Evolutionary conservation across 1,140 invertebrate species (phyloP).

Genomic region (Zophobas morio): DNA sequence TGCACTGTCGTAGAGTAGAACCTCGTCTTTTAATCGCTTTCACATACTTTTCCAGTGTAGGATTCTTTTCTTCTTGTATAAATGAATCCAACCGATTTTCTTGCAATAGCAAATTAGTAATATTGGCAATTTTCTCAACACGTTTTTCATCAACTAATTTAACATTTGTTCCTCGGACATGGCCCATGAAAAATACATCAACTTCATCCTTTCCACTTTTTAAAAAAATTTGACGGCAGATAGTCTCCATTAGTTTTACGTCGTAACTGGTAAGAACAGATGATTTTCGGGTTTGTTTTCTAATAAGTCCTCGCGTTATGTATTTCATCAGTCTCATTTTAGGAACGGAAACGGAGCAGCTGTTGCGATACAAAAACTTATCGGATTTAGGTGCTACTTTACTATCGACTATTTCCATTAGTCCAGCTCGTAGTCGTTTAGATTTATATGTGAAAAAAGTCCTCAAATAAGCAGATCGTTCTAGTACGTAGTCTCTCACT

Average conservation of each 20-base stretch:
- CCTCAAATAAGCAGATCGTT: slow-evolving; percentile 11
- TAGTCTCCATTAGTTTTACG: not conserved
- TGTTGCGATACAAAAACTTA: not conserved
- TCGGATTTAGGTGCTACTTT: slow-evolving; percentile 20
- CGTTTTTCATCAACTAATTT: slow-evolving; percentile 16
- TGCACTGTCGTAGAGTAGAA: too few relatives aligned
- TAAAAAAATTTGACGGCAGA: not conserved
- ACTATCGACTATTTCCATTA: not conserved
- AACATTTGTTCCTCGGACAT: not conserved
- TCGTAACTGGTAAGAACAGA: not conserved
- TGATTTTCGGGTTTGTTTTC: slow-evolving; percentile 2
- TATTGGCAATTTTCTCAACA: slow-evolving; percentile 9
- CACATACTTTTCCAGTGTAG: too few relatives aligned
- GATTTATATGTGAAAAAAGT: slow-evolving; percentile 1
- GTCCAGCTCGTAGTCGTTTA: not conserved
- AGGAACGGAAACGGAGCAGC: not conserved
- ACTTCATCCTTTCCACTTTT: not conserved
- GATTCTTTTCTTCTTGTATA: too few relatives aligned
- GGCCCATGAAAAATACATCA: slow-evolving; percentile 15
- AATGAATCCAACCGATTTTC: not conserved
- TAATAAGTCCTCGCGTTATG: not conserved
- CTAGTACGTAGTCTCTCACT: not conserved
- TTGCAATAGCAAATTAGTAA: slow-evolving; percentile 2
- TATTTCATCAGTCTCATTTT: slow-evolving; percentile 1
- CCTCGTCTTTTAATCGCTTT: too few relatives aligned